Evolutionary conservation across 1,140 invertebrate genomes (phyloP), one percentile per base, ranked within the genome.

Genomic region (Trachymyrmex cornetzi): DNA sequence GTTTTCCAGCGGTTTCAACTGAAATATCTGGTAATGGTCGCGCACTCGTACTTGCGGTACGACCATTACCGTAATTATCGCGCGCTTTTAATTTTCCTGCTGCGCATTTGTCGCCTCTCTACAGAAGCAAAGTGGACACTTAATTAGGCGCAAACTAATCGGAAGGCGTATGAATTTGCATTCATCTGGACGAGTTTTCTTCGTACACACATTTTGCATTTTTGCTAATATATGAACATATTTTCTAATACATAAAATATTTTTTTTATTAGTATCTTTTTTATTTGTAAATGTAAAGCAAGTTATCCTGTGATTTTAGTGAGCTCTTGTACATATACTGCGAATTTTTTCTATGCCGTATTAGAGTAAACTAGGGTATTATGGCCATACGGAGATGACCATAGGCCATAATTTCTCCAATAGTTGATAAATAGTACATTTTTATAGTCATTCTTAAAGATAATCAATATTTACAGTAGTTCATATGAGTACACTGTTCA

Each of bases 11-110:
- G 80, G 69, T 74, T 75, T 84, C 69, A 48, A 30, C 24, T 50
- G 57, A 75, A 84, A 84, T 50, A 61, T 82, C 67, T 44, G 67
- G 55, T 74, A 82, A 82, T 82, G 80, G 53, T 84, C 69, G 80
- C 27, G 53, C 30, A 24, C 64, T 66, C 61, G 61, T 44, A 69
- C 66, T 79, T 59, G 63, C 63, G 48, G 66, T 24, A 1, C 69
- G 14, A 84, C 80, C 80, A 84, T 84, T 84, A 84, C 80, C 69
- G 69, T 84, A 84, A 84, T 84, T 84, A 84, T 84, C 69, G 80
- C 67, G 53, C 69, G 80, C 80, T 84, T 84, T 84, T 84, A 74
- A 75, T 84, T 75, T 34, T 55, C 24, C 57, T 1, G 80, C 27
- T 27, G 27, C 24, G 69, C 69, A 75, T 84, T 84, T 84, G 69